These are phyloP conservation scores for Morinoia aosen DNA, from an alignment of 2,888 invertebrate species.

Conservation along the genomic window DNA sequence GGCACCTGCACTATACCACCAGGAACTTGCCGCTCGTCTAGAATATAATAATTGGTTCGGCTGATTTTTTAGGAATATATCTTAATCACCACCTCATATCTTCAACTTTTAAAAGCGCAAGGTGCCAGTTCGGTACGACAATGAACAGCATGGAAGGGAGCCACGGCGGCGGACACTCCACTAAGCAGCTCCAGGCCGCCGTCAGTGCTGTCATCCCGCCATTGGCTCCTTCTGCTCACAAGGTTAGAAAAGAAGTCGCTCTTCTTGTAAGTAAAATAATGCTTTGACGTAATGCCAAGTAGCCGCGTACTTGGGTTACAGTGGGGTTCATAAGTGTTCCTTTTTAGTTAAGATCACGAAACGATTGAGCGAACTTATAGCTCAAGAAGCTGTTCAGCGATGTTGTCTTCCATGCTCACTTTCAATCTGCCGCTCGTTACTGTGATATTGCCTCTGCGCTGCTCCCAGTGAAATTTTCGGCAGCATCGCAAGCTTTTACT, in stretches of 20 bases:
- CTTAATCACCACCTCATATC: background rate
- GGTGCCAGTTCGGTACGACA: background rate
- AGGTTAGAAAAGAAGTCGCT: background rate
- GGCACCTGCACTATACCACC: background rate
- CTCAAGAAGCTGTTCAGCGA: no score
- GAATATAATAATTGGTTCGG: background rate
- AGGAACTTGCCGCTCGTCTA: background rate
- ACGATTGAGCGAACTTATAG: no score
- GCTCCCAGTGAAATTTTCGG: no score
- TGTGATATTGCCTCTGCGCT: no score
- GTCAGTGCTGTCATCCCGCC: constrained; percentile 38
- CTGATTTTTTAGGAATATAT: background rate
- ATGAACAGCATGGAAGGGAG: background rate
- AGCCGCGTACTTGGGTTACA: no score
- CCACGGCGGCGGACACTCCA: background rate
- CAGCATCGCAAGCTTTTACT: no score
- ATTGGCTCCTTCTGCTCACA: constrained; percentile 43
- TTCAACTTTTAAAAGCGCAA: background rate
- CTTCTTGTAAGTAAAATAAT: no score
- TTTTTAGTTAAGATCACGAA: no score
- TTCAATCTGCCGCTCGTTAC: no score
- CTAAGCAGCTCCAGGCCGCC: background rate
- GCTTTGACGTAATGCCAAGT: no score
- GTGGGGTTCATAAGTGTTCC: no score
- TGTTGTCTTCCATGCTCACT: no score